Percentiles rank a stretch among this genome's conserved stretches.
phyloP scores from a whole-genome alignment of 2,113 vertebrate species.

The Lycaon pictus region DNA sequence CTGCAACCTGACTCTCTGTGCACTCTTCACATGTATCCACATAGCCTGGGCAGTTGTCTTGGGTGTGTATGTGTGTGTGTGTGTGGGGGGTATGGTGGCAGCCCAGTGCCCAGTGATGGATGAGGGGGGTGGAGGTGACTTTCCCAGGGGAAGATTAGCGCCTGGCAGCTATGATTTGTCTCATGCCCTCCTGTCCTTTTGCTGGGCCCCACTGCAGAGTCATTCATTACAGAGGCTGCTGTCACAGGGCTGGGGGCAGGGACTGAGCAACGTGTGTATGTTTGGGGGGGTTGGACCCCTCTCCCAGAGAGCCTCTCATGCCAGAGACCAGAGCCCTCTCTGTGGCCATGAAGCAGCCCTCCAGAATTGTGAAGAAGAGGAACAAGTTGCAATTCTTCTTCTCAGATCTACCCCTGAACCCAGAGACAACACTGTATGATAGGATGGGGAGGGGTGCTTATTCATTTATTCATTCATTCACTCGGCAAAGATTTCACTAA shows the following conservation, averaged over 20 bases:
- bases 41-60: constrained; percentile 45
- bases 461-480: background rate
- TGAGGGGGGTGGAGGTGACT: constrained; percentile 84
- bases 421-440: background rate
- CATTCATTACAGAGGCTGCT: constrained; percentile 80
- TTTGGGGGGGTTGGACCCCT: background rate
- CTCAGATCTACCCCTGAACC: background rate
- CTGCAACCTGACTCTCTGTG: background rate
- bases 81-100: constrained; percentile 54
- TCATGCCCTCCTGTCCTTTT: constrained; percentile 80
- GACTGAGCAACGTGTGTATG: background rate
- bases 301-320: constrained; percentile 17
- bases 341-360: background rate
- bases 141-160: constrained; percentile 85
- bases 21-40: background rate
- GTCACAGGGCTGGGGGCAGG: constrained; percentile 71
- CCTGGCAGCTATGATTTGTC: constrained; percentile 86
- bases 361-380: constrained; percentile 13
- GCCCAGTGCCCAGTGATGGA: constrained; percentile 82
- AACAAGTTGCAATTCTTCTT: constrained; percentile 24
- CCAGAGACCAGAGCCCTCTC: constrained; percentile 43
- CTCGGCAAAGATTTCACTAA: background rate
- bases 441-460: background rate
- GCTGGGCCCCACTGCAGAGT: constrained; percentile 81
- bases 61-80: constrained; percentile 37